Conservation (phyloP, 2,888 invertebrate species). For the Zeuzera pyrina region DNA sequence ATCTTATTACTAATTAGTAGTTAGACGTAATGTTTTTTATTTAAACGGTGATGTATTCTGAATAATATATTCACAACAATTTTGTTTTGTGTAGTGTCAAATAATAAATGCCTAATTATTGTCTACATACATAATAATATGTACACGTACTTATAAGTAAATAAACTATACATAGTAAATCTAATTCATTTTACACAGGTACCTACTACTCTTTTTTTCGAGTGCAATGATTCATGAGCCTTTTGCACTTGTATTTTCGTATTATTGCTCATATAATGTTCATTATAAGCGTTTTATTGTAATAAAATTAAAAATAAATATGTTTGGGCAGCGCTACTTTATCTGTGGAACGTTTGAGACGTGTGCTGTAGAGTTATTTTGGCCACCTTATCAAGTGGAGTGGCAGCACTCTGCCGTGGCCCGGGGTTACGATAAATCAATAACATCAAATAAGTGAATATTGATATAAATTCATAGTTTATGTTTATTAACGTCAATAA, state of each 20-base stretch:
- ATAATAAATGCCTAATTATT: too few species aligned
- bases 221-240: slow-evolving; percentile 20
- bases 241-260: slow-evolving; percentile 25
- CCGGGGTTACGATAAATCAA: slow-evolving; percentile 55
- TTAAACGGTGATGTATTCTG: too few species aligned
- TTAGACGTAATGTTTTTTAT: too few species aligned
- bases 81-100: too few species aligned
- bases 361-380: slow-evolving; percentile 54
- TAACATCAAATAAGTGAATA: slow-evolving; percentile 47
- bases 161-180: too few species aligned
- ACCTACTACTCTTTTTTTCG: slow-evolving; percentile 9
- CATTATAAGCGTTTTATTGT: slow-evolving; percentile 25
- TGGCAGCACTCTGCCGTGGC: slow-evolving; percentile 38
- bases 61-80: too few species aligned
- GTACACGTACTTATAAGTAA: too few species aligned
- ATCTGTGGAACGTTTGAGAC: slow-evolving; percentile 49
- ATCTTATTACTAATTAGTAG: too few species aligned
- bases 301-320: slow-evolving; percentile 38
- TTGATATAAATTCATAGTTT: slow-evolving; percentile 36
- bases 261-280: slow-evolving; percentile 15
- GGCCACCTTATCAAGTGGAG: slow-evolving; percentile 58
- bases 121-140: too few species aligned
- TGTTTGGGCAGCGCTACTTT: slow-evolving; percentile 27
- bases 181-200: too few species aligned
- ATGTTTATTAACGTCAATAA: slow-evolving; percentile 29